These are phyloP conservation scores for Galendromus occidentalis DNA, from an alignment of 1,140 invertebrate genomes.

Conservation along the genomic window DNA sequence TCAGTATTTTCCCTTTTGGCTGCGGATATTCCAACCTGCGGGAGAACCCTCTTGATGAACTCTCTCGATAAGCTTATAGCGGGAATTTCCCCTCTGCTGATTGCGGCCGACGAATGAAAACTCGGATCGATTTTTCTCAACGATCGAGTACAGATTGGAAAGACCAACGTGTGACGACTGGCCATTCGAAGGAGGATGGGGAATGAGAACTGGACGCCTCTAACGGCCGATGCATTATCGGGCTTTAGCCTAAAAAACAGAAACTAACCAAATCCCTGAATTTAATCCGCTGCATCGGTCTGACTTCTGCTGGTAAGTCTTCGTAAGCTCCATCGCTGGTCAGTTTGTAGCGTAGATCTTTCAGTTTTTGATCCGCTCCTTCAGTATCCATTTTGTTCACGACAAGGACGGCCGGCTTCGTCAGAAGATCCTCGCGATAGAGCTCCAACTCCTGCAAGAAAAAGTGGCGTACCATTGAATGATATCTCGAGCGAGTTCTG, in stretches of 20 bases:
- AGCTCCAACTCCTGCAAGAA: slow-evolving; percentile 61
- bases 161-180: no score
- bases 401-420: slow-evolving; percentile 62
- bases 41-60: not conserved
- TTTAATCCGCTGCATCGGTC: slow-evolving; percentile 40
- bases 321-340: slow-evolving; percentile 21
- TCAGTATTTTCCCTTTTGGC: not conserved
- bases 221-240: no score
- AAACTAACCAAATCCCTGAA: slow-evolving; percentile 39
- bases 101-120: no score
- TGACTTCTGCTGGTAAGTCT: slow-evolving; percentile 39
- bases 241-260: no score
- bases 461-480: not conserved
- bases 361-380: slow-evolving; percentile 28
- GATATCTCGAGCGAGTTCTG: not conserved
- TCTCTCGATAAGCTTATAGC: no score
- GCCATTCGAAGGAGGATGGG: no score
- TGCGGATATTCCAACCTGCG: not conserved
- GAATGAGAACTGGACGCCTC: no score
- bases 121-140: no score
- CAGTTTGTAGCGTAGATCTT: slow-evolving; percentile 37
- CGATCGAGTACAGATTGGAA: no score
- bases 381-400: slow-evolving; percentile 75
- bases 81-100: no score
- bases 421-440: slow-evolving; percentile 57